These are phyloP conservation scores for Rissa tridactyla DNA, from an alignment of 2,113 vertebrate genomes.

Conservation along the genomic window DNA sequence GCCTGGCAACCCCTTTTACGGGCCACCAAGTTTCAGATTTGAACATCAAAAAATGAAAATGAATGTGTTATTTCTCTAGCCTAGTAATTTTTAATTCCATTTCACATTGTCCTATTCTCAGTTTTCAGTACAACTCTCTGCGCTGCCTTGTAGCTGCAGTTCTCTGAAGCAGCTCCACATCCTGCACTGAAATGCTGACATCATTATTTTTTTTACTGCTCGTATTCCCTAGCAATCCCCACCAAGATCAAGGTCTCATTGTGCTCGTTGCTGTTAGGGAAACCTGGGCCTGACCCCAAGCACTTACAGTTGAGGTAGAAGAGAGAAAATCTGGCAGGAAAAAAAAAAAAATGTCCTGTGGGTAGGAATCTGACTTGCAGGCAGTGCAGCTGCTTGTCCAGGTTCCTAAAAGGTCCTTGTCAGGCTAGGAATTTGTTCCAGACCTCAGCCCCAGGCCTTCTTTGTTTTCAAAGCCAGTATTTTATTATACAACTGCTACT, in stretches of 20 bases:
- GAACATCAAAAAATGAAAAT: not conserved
- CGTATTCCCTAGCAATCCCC: not conserved
- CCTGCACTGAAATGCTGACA: conserved; percentile 8
- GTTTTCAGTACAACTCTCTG: not conserved
- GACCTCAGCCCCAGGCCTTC: not conserved
- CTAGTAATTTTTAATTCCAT: conserved; percentile 1
- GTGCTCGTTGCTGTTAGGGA: not conserved
- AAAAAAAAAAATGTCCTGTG: not conserved
- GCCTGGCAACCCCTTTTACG: not conserved
- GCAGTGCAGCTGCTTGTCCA: conserved; percentile 18
- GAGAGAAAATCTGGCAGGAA: not conserved
- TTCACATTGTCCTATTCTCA: not conserved
- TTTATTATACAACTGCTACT: not conserved
- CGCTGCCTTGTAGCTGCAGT: not conserved
- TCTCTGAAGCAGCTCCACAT: not conserved
- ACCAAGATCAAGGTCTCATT: not conserved
- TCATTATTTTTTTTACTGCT: not conserved
- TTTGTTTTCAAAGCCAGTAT: not conserved
- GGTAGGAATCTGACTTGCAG: not conserved
- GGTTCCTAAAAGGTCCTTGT: conserved; percentile 8
- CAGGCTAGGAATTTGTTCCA: conserved; percentile 19
- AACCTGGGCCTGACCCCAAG: not conserved
- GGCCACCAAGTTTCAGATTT: not conserved
- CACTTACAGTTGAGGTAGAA: not conserved
- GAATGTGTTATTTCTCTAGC: not conserved